phyloP scores from a whole-genome alignment of 1,140 invertebrate species.

The Polypedilum vanderplanki region DNA sequence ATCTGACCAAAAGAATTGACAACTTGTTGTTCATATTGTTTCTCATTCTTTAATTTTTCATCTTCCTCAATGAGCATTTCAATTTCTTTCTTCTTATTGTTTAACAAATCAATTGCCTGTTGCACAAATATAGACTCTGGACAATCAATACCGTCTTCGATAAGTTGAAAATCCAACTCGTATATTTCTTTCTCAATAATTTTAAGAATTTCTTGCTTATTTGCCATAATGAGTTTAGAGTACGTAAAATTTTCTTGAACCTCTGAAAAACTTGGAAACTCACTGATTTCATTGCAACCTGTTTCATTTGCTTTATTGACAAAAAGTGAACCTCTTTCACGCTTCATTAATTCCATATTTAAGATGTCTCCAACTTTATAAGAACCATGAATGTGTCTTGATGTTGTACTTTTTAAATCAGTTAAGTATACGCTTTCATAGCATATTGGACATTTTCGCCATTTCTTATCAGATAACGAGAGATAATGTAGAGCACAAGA shows the following conservation, averaged over 20 bases:
- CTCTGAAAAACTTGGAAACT: conserved; percentile 44
- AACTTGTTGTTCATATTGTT: not conserved
- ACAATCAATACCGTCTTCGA: conserved; percentile 58
- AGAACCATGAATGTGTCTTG: conserved; percentile 48
- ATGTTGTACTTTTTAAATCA: conserved; percentile 50
- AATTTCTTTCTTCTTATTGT: conserved; percentile 35
- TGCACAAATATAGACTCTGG: conserved; percentile 81
- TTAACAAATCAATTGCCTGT: conserved; percentile 62
- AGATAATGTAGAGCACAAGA: conserved; percentile 90
- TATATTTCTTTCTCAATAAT: conserved; percentile 66
- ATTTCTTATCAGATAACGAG: conserved; percentile 65
- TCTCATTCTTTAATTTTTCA: not conserved
- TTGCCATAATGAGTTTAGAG: conserved; percentile 73
- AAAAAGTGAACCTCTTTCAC: conserved; percentile 67
- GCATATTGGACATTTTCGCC: conserved; percentile 82
- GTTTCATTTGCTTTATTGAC: conserved; percentile 55
- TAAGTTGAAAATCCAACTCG: conserved; percentile 58
- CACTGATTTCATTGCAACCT: conserved; percentile 32
- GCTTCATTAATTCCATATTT: conserved; percentile 79
- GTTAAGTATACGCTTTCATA: conserved; percentile 59
- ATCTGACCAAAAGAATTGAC: not conserved
- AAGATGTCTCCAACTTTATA: conserved; percentile 64
- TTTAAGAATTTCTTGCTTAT: conserved; percentile 50
- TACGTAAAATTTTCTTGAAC: conserved; percentile 47
- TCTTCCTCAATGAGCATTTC: conserved; percentile 35